phyloP scores from a whole-genome alignment of 1,140 invertebrate genomes.

The Eumeta japonica region DNA sequence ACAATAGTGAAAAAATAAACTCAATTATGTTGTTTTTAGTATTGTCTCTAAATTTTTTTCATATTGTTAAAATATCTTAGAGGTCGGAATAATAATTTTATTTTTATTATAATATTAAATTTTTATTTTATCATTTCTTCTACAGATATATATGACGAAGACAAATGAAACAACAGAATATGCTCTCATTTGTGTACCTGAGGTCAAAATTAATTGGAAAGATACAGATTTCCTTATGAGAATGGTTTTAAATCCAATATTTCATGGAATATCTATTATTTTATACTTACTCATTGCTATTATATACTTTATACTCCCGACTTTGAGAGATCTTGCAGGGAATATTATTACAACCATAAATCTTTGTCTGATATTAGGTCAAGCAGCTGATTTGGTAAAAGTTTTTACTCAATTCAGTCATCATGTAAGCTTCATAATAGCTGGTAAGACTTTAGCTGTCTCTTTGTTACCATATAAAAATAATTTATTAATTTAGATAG shows the following conservation, averaged over 20 bases:
- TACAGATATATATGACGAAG: constrained; percentile 41
- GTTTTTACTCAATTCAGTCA: constrained; percentile 77
- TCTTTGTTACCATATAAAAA: too few relatives aligned
- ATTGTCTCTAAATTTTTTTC: too few relatives aligned
- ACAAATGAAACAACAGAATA: constrained; percentile 59
- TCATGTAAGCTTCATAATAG: constrained; percentile 75
- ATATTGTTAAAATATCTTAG: too few relatives aligned
- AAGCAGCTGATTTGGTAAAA: constrained; percentile 74
- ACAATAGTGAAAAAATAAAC: too few relatives aligned
- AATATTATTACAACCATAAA: constrained; percentile 81
- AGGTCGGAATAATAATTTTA: too few relatives aligned
- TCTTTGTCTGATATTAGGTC: constrained; percentile 71
- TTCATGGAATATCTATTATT: constrained; percentile 69
- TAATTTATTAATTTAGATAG: too few relatives aligned
- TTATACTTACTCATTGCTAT: constrained; percentile 73
- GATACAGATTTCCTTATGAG: constrained; percentile 71
- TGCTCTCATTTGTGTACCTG: constrained; percentile 73
- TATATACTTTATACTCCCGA: constrained; percentile 82
- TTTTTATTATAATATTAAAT: too few relatives aligned
- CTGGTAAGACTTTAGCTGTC: too few relatives aligned
- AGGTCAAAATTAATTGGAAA: constrained; percentile 66
- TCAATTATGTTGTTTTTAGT: too few relatives aligned
- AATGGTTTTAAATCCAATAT: constrained; percentile 72
- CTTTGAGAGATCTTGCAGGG: constrained; percentile 75
- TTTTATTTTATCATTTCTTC: constrained; percentile 9